phyloP scores from a whole-genome alignment of 2,888 invertebrate species.

The Schrankia costaestrigalis region DNA sequence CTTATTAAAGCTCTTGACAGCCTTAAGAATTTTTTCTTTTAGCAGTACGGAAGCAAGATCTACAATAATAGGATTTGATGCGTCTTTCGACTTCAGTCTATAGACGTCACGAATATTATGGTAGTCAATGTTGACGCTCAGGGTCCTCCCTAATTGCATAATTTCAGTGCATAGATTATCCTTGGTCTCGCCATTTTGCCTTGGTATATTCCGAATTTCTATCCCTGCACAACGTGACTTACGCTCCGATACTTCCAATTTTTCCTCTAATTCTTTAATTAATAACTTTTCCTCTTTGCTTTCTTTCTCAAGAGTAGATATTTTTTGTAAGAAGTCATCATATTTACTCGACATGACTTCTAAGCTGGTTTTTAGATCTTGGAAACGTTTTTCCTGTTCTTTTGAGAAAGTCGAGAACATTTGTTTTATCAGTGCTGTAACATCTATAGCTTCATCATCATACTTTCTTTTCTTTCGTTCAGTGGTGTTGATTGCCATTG shows the following conservation, averaged over 20 bases:
- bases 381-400: neutral
- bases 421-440: neutral
- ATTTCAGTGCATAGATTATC: neutral
- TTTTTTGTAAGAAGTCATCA: neutral
- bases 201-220: conserved; percentile 12
- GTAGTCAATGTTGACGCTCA: neutral
- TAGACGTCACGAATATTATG: neutral
- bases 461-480: neutral
- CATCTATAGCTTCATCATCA: neutral
- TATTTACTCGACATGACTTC: neutral
- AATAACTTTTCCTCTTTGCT: neutral
- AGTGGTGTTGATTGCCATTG: no score
- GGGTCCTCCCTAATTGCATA: neutral
- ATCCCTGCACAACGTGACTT: conserved; percentile 6
- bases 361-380: neutral
- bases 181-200: neutral
- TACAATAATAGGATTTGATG: no score
- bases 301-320: neutral
- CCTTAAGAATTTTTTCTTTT: neutral
- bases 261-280: neutral
- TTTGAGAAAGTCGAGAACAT: neutral
- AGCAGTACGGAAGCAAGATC: no score
- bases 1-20: neutral
- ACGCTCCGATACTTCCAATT: conserved; percentile 6
- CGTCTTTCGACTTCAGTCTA: neutral